Evolutionary conservation across 2,113 vertebrate species (phyloP), one percentile per base, ranked within the genome.

Genomic region (Microtus richardsoni): DNA sequence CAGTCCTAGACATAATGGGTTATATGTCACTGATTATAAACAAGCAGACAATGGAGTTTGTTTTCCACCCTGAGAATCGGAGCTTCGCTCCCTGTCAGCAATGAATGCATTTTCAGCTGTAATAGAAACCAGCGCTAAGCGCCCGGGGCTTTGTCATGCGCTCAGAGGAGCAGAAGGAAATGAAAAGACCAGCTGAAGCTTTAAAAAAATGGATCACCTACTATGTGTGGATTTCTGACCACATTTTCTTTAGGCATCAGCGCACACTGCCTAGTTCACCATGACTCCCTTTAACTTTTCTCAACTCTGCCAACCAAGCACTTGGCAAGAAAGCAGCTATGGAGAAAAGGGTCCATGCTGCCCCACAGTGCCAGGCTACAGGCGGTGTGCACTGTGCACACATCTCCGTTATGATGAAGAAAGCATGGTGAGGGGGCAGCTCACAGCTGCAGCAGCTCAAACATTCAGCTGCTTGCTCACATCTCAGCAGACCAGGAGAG

Each of bases 31-130:
- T 95, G 88, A 96, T 92, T 96, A 96, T 89, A 97, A 97, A 96
- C 94, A 97, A 97, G 91, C 73, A 93, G 97, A 97, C 97, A 97
- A 96, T 96, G 95, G 96, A 75, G 92, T 95, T 97, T 96, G 97
- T 96, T 97, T 96, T 96, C 93, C 14, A 44, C 92, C 82, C 89
- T 80, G 74, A 96, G 95, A 97, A 95, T 91, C 90, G 82, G 85
- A 78, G 54, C 93, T 94, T 54, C 0, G 0, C 71, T 64, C 95
- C 88, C 93, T 30, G 78, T 87, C 86, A 75, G 82, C 77, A 74
- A 64, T 91, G 93, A 96, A 96, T 93, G 92, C 88, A 93, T 95
- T 96, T 96, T 89, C 83, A 88, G 13, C 58, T 41, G n/a, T 96
- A 96, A 96, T 95, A 71, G 94, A 93, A 98, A 97, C 92, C 97